phyloP scores from a whole-genome alignment of 2,888 invertebrate genomes.

The Nomada fucata region DNA sequence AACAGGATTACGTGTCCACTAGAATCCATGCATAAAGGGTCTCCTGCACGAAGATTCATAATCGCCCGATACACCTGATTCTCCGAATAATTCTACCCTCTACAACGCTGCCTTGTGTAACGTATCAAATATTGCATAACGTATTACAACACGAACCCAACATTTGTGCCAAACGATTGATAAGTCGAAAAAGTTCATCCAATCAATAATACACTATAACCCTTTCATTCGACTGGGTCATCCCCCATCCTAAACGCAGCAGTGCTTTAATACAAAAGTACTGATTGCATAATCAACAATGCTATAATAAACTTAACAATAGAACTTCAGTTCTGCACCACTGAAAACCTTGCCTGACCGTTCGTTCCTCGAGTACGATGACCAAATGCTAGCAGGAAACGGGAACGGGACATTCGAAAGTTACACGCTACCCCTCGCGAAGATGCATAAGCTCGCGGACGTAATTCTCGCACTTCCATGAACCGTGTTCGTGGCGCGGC shows the following conservation, averaged over 20 bases:
- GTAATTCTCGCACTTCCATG: slow-evolving; percentile 65
- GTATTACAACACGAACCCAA: too few relatives aligned
- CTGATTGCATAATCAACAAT: neutral
- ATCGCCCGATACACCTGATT: neutral
- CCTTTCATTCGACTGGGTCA: too few relatives aligned
- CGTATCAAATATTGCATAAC: too few relatives aligned
- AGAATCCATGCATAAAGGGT: slow-evolving; percentile 14
- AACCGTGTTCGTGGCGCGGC: slow-evolving; percentile 53
- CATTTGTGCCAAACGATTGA: too few relatives aligned
- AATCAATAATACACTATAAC: too few relatives aligned
- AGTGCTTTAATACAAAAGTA: too few relatives aligned
- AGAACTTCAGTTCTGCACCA: neutral
- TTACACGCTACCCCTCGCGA: slow-evolving; percentile 1
- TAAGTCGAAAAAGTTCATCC: too few relatives aligned
- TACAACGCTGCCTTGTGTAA: too few relatives aligned
- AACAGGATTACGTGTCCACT: slow-evolving; percentile 47
- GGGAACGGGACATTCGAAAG: neutral
- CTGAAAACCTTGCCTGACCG: neutral
- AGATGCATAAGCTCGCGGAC: slow-evolving; percentile 55
- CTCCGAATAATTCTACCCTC: too few relatives aligned
- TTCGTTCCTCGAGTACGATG: neutral
- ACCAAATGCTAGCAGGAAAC: neutral
- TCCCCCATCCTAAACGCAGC: neutral
- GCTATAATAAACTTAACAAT: neutral
- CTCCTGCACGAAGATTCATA: slow-evolving; percentile 24